Conservation (phyloP, 2,113 vertebrate species). For the Chaetura pelagica region DNA sequence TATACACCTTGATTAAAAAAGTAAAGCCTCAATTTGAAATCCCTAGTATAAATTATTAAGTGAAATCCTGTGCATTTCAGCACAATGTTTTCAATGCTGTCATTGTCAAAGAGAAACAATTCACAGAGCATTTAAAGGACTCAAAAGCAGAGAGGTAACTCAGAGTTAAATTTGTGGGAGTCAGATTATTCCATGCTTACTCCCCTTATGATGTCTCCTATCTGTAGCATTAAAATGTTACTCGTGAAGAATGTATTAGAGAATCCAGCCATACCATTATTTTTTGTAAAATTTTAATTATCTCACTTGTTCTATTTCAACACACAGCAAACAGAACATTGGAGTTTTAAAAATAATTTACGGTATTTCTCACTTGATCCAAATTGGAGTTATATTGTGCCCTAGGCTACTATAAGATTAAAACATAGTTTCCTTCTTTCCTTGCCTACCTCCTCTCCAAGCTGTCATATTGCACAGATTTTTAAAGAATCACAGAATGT, state of each 20-base stretch:
- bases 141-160: neutral
- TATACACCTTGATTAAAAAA: neutral
- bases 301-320: neutral
- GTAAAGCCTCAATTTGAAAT: neutral
- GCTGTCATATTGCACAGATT: neutral
- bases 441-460: accelerated
- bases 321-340: neutral
- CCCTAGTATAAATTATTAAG: neutral
- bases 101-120: neutral
- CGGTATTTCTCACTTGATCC: neutral
- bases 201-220: neutral
- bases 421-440: neutral
- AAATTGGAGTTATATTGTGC: neutral
- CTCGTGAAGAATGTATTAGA: neutral
- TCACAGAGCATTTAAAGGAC: neutral
- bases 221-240: neutral
- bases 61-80: neutral
- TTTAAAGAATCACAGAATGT: neutral
- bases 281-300: neutral
- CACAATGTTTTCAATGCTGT: neutral
- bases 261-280: neutral
- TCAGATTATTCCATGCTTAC: neutral
- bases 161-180: neutral
- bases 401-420: neutral
- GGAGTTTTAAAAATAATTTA: neutral